Evolutionary conservation across 2,113 vertebrate genomes (phyloP).

Genomic region (Xenopus laevis): DNA sequence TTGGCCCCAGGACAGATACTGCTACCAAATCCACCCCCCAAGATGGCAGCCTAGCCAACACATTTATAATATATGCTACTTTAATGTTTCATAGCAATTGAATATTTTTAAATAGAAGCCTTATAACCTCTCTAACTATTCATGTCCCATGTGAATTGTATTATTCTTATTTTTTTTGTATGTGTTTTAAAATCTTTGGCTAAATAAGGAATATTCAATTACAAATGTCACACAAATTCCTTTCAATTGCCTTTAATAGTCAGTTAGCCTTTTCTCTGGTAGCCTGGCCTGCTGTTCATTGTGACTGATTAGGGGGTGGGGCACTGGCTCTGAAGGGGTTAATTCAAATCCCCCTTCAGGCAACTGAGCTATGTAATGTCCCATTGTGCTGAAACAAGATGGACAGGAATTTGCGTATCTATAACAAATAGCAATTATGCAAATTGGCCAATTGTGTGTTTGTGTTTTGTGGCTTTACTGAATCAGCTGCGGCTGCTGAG

Average conservation of each 20-base stretch:
- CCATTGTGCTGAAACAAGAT: conserved; percentile 27
- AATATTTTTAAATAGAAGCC: too few species aligned
- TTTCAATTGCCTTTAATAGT: not conserved
- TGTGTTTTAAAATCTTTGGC: too few species aligned
- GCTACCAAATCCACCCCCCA: too few species aligned
- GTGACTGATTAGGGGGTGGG: not conserved
- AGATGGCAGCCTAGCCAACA: too few species aligned
- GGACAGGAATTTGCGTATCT: conserved; percentile 37
- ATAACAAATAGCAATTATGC: conserved; percentile 37
- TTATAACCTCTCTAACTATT: too few species aligned
- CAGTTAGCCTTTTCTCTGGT: not conserved
- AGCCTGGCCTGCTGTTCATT: not conserved
- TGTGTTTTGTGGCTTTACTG: conserved; percentile 6
- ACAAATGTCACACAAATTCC: not conserved
- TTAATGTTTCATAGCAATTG: too few species aligned
- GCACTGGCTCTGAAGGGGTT: not conserved
- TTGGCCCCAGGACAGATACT: too few species aligned
- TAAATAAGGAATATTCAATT: not conserved
- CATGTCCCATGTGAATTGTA: too few species aligned
- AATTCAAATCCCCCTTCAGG: not conserved
- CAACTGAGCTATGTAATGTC: conserved; percentile 15
- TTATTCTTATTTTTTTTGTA: too few species aligned
- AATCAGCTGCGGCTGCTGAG: not conserved
- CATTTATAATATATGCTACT: too few species aligned
- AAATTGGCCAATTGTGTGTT: conserved; percentile 32